Evolutionary conservation across 2,113 vertebrate species (phyloP), one percentile per base, ranked within the genome.

Genomic region (Plotosus lineatus): DNA sequence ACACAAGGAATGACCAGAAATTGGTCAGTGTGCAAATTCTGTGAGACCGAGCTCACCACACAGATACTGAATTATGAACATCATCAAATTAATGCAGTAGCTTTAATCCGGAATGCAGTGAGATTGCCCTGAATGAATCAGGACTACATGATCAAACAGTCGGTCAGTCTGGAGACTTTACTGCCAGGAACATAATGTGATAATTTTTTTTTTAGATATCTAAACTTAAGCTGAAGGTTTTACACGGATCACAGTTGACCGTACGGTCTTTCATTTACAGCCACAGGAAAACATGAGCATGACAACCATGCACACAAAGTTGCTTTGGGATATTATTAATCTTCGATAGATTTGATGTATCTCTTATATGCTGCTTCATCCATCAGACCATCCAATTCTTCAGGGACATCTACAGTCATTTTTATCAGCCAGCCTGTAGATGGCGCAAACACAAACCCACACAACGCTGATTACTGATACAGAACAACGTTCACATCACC

Each of bases 351-450:
- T 89, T 95, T 97, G 88, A 98, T 90, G 86, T 96, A 98, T 93
- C 94, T 94, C 85, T 97, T 95, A 87, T 99, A 99, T 0, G 95
- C 95, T 19, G 95, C 93, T 93, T 99, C 97, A 4, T 90, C 95
- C 97, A 99, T 97, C 40, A 99, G 92, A 53, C 94, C 86, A 78
- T 98, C 95, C 77, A 98, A 91, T 91, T 99, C 97, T 72, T 93
- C 91, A 75, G 96, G 95, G n/a, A 96, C 94, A 76, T 92, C 94
- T 87, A 99, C 90, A 31, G 95, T 95, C 96, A 99, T 96, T 95
- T 98, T 99, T 89, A 99, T 96, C 88, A 99, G 93, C 98, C 98
- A 99, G 71, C 98, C 97, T 99, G 85, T 1, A 89, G 84, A 74
- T 1, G 28, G 10, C 40, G 46, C 1, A 40, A 77, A 1, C 50